Base-by-base conservation (phyloP, 2,797 vertebrate species). In the Margarornis squamiger region DNA sequence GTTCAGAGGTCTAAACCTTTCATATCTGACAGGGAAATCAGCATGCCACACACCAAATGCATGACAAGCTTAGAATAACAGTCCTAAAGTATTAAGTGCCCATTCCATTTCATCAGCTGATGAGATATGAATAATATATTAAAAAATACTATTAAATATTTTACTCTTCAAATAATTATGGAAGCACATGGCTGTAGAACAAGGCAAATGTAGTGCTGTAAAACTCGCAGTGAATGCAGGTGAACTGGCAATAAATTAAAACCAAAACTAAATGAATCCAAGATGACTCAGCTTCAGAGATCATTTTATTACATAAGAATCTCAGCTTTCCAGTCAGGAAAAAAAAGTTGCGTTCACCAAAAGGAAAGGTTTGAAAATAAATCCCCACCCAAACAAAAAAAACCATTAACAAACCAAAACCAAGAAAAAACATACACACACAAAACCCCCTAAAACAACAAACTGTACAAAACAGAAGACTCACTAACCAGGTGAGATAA, bases 201-300 rank as follows among this genome's bases (percentile, higher is more conserved):
- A 88, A 30, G 0, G 0, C 19, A 87, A 77, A 5, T 27, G 23
- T 18, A 86, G n/a, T n/a, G 27, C 45, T 78, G 16, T 57, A 70
- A 86, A 79, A 76, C 43, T 6, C 2, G 3, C 48, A 52, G 61
- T 45, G 83, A 61, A 74, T 1, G 6, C 0, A 1, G 34, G 39
- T 74, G 52, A 93, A 74, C 29, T 36, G 34, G 27, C 32, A 95
- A 90, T 57, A 91, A 89, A 87, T 65, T 86, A 80, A 79, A 89
- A 87, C 1, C 43, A 79, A 90, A 79, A 88, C 39, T 48, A 74
- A 73, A 86, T 63, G 0, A 94, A 78, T 91, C 63, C 52, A 91
- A 74, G 85, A 82, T 65, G 52, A 91, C 78, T 91, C 87, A 67
- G 85, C 89, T 77, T 83, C 48, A 80, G 21, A 83, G 45, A 75